Percentiles rank a stretch among this genome's conserved stretches.
These are phyloP conservation scores for Cydia strobilella DNA, from an alignment of 1,140 invertebrate species.

Conservation along the genomic window DNA sequence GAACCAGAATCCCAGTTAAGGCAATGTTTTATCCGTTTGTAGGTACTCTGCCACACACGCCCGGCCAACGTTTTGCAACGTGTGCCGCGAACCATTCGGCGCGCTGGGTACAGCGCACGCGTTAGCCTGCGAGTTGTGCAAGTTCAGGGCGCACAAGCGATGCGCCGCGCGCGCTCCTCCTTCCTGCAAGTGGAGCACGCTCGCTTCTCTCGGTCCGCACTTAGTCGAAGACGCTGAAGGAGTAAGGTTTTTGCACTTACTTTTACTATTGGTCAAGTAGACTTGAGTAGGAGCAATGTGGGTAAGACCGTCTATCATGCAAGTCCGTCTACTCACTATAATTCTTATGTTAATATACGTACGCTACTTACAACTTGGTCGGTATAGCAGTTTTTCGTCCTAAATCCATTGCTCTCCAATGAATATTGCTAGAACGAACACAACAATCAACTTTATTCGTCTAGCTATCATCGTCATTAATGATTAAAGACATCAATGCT, in stretches of 20 bases:
- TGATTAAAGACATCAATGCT: too few species aligned
- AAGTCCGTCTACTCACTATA: too few species aligned
- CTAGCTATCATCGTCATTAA: too few species aligned
- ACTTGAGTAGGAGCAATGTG: too few species aligned
- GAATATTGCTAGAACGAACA: too few species aligned
- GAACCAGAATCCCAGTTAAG: too few species aligned
- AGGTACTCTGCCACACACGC: constrained; percentile 95
- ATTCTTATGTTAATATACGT: too few species aligned
- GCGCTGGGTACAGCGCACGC: constrained; percentile 95
- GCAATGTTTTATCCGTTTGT: constrained; percentile 30
- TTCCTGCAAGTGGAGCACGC: constrained; percentile 98
- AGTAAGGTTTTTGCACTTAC: constrained; percentile 79
- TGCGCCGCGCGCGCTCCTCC: constrained; percentile 95
- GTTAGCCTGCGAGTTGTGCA: constrained; percentile 97
- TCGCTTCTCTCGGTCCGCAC: constrained; percentile 95
- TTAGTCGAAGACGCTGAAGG: constrained; percentile 96
- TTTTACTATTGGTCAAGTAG: not conserved
- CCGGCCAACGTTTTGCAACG: constrained; percentile 97
- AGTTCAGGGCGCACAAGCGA: constrained; percentile 97
- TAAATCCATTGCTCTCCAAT: too few species aligned
- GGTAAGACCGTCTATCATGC: too few species aligned
- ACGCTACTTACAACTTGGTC: too few species aligned
- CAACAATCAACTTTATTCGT: too few species aligned
- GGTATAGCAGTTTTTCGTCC: too few species aligned
- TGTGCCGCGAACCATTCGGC: constrained; percentile 94